phyloP scores from a whole-genome alignment of 2,113 vertebrate species.

The human region GRCh38 chr7:44353001-44353500 shows the following conservation, averaged over 20 bases:
- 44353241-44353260: not conserved
- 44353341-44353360: not conserved
- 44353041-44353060: not conserved
- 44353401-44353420: not conserved
- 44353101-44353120: not conserved
- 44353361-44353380: not conserved
- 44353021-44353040: not conserved
- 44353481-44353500: not conserved
- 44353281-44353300: not conserved
- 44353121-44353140: not conserved
- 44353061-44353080: not conserved
- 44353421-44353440: not conserved
- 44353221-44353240: not conserved
- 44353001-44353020: not conserved
- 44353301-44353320: not conserved
- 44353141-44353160: not conserved
- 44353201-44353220: not conserved
- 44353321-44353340: not conserved
- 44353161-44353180: not conserved
- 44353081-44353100: not conserved
- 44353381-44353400: not conserved
- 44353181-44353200: not conserved
- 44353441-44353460: not conserved
- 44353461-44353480: not conserved
- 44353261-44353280: not conserved